Evolutionary conservation across 2,888 invertebrate species (phyloP).

Genomic region (Sminthurides aquaticus): DNA sequence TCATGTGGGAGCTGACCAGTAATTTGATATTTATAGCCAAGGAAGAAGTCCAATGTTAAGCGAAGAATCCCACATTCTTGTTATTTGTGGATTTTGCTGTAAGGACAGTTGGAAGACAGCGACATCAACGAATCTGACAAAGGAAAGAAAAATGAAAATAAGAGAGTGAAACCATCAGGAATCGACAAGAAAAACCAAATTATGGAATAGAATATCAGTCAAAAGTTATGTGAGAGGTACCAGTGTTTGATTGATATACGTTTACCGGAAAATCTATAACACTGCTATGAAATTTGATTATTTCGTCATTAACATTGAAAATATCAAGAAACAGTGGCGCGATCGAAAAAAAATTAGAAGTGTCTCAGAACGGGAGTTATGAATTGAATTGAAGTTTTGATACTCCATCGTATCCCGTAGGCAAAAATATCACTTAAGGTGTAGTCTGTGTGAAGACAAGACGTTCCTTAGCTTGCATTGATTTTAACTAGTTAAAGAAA

Average conservation of each 20-base stretch:
- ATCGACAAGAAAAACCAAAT: too few species aligned
- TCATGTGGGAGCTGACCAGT: constrained; percentile 1
- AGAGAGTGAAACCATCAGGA: background rate
- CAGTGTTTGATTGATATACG: too few species aligned
- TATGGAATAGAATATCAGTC: too few species aligned
- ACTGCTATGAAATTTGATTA: too few species aligned
- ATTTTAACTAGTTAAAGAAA: background rate
- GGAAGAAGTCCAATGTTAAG: constrained; percentile 23
- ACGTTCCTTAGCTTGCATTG: constrained; percentile 17
- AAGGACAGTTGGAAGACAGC: background rate
- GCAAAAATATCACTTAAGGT: background rate
- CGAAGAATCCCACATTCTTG: constrained; percentile 9
- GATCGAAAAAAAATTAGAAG: too few species aligned
- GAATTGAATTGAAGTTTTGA: constrained; percentile 6
- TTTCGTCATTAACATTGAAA: too few species aligned
- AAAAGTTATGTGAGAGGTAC: too few species aligned
- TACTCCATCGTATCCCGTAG: background rate
- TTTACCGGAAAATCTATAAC: too few species aligned
- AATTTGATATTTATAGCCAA: constrained; percentile 17
- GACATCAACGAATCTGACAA: constrained; percentile 20
- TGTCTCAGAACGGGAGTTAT: constrained; percentile 1
- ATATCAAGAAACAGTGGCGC: too few species aligned
- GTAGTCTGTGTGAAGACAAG: background rate
- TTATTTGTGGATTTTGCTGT: constrained; percentile 3
- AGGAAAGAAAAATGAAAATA: background rate